Evolutionary conservation across 2,113 vertebrate genomes (phyloP).

Genomic region (Ceuthmochares aereus): DNA sequence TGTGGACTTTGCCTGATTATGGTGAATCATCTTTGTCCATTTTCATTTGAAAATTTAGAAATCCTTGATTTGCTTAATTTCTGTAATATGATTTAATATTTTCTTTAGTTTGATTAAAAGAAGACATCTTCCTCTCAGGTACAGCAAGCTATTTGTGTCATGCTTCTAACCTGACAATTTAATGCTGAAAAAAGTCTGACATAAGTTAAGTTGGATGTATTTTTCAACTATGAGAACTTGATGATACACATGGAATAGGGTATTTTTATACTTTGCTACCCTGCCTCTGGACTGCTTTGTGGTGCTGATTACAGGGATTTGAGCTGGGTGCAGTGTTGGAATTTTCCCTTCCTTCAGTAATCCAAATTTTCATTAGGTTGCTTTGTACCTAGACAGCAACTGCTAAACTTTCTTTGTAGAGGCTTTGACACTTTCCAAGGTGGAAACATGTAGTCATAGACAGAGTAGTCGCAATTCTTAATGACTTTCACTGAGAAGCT

Average conservation of each 20-base stretch:
- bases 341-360: neutral
- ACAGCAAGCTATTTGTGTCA: neutral
- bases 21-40: neutral
- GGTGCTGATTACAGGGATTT: neutral
- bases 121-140: neutral
- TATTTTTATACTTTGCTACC: neutral
- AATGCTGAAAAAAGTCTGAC: neutral
- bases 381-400: neutral
- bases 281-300: neutral
- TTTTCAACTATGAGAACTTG: neutral
- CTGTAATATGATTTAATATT: neutral
- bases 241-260: neutral
- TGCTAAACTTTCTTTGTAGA: neutral
- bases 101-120: neutral
- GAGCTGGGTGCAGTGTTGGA: neutral
- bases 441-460: neutral
- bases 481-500: neutral
- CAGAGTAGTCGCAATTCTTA: neutral
- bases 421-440: neutral
- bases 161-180: neutral
- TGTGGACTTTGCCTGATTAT: neutral
- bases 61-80: neutral
- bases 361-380: neutral
- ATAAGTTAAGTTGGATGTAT: neutral
- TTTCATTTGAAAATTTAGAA: neutral